Evolutionary conservation across 1,140 invertebrate genomes (phyloP).

Genomic region (Leptinotarsa undecemlineata): DNA sequence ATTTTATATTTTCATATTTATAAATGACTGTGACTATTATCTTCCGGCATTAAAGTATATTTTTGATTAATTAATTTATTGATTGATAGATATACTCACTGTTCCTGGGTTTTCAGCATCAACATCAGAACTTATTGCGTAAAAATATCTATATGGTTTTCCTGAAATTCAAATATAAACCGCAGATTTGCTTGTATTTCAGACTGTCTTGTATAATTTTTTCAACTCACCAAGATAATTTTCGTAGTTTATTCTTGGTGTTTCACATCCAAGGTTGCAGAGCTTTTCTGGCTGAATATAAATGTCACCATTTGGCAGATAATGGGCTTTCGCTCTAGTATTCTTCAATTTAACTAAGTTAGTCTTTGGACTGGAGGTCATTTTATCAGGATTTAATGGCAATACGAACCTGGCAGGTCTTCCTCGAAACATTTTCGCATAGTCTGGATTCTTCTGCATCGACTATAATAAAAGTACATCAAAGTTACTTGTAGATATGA

Average conservation of each 20-base stretch:
- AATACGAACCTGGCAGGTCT: slow-evolving; percentile 75
- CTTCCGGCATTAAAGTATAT: background rate
- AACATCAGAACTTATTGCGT: slow-evolving; percentile 86
- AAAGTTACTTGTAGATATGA: too few relatives aligned
- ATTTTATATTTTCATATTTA: too few relatives aligned
- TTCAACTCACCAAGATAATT: slow-evolving; percentile 61
- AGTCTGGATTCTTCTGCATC: slow-evolving; percentile 78
- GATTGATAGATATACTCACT: slow-evolving; percentile 58
- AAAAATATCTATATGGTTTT: slow-evolving; percentile 80
- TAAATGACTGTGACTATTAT: background rate
- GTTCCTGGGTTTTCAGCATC: slow-evolving; percentile 79
- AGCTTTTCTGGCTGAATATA: slow-evolving; percentile 68
- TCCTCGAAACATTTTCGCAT: slow-evolving; percentile 77
- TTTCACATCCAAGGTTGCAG: slow-evolving; percentile 79
- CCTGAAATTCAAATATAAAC: slow-evolving; percentile 50
- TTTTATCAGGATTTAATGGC: slow-evolving; percentile 53
- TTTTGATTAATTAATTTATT: slow-evolving; percentile 16
- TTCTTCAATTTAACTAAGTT: slow-evolving; percentile 59
- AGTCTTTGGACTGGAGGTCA: slow-evolving; percentile 36
- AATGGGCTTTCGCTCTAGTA: slow-evolving; percentile 60
- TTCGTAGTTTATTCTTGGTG: slow-evolving; percentile 79
- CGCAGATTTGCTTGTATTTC: background rate
- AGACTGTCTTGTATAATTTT: background rate
- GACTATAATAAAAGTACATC: slow-evolving; percentile 57
- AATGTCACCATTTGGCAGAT: slow-evolving; percentile 57